Evolutionary conservation across 2,113 vertebrate genomes (phyloP).

Genomic region (Xiphophorus maculatus): DNA sequence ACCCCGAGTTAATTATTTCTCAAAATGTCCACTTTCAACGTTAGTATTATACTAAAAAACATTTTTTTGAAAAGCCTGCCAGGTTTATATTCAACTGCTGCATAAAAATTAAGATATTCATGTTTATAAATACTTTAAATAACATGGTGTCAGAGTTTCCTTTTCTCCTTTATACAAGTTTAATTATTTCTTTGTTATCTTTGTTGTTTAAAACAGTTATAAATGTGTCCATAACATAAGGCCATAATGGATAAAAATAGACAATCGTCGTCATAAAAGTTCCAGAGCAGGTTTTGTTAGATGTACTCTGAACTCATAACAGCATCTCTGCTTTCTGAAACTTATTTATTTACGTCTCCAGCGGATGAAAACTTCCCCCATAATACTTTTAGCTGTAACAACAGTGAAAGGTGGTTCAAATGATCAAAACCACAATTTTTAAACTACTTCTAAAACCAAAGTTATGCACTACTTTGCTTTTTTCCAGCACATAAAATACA

Average conservation of each 20-base stretch:
- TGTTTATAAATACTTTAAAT: too few species aligned
- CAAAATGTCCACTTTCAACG: not conserved
- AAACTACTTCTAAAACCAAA: not conserved
- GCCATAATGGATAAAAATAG: too few species aligned
- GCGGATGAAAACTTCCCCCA: not conserved
- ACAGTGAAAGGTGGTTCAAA: not conserved
- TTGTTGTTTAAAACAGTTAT: too few species aligned
- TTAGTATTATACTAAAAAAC: not conserved
- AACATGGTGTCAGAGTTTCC: too few species aligned
- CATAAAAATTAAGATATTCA: too few species aligned
- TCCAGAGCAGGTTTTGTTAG: not conserved
- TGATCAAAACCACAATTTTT: not conserved
- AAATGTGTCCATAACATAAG: too few species aligned
- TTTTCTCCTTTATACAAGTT: too few species aligned
- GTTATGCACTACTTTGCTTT: not conserved
- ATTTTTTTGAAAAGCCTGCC: too few species aligned
- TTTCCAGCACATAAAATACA: not conserved
- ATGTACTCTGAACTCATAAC: not conserved
- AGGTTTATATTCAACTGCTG: too few species aligned
- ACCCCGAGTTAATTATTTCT: not conserved
- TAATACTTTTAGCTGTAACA: too few species aligned
- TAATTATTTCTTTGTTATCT: too few species aligned
- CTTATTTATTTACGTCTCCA: not conserved
- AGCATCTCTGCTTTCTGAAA: too few species aligned
- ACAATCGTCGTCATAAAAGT: not conserved